Evolutionary conservation across 2,113 vertebrate species (phyloP), one percentile per base, ranked within the genome.

Genomic region (Uria lomvia): DNA sequence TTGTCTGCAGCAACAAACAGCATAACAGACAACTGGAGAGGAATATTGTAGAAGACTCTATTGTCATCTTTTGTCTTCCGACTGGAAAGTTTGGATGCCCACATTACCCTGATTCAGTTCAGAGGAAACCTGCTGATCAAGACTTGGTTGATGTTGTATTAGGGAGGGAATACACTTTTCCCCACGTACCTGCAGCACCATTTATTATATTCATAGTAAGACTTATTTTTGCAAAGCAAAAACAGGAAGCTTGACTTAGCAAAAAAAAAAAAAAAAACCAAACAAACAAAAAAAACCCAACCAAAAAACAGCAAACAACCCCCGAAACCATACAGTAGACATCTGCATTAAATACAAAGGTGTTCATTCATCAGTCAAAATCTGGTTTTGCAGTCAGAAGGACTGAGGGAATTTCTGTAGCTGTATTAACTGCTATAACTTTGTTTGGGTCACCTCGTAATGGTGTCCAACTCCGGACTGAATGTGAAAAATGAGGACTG

Each of bases 401-500:
- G 24, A 83, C 42, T 42, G 53, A 70, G 47, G 68, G 53, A 74
- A 87, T 60, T 83, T 63, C 36, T 85, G 7, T 67, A 81, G 23
- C 50, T 90, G 15, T 66, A 27, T 36, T 32, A 72, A n/a, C 15
- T 77, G 6, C 29, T 84, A 2, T 60, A 89, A 62, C 65, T 92
- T 82, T 42, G 21, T 45, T 86, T 73, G 40, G 8, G 16, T 94
- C 65, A 47, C 52, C 56, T 76, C 2, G 1, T 83, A 36, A 32
- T 8, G 6, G 24, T 94, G 52, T 65, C 62, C 56, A 79, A 1
- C 60, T 89, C 60, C 3, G 3, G 68, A 29, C 32, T 72, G 60
- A 72, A 45, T 52, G 79, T 92, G 78, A 88, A 94, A 92, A 95
- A 88, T 53, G 22, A 89, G 91, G 40, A 85, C 65, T 91, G 65